Conservation (phyloP, 2,113 vertebrate genomes). For the Cololabis saira region DNA sequence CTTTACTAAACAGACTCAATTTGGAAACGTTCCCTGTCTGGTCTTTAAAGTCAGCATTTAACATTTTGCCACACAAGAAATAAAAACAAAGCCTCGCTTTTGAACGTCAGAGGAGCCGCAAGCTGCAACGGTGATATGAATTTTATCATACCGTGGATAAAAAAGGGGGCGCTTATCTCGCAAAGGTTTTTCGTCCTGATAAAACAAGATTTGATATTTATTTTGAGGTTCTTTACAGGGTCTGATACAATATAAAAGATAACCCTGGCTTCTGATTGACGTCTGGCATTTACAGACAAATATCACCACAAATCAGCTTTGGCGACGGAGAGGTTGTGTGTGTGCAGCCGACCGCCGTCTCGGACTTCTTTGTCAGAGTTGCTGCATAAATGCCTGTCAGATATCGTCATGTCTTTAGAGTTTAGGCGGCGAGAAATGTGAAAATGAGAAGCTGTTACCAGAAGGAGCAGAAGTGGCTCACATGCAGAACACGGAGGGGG, state of each 20-base stretch:
- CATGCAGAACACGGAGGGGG: neutral
- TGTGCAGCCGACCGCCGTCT: neutral
- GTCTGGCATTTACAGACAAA: slow-evolving; percentile 62
- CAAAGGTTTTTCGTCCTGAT: slow-evolving; percentile 32
- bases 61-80: neutral
- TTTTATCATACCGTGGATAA: slow-evolving; percentile 8
- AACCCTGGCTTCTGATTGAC: slow-evolving; percentile 25
- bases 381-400: neutral
- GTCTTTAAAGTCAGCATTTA: slow-evolving; percentile 3
- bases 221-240: slow-evolving; percentile 28
- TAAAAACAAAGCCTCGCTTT: slow-evolving; percentile 8
- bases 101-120: neutral
- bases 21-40: slow-evolving; percentile 6
- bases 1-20: neutral
- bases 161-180: slow-evolving; percentile 1
- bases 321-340: slow-evolving; percentile 31
- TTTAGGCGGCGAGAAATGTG: neutral
- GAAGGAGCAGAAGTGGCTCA: no score
- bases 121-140: neutral
- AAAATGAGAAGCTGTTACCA: no score
- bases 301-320: slow-evolving; percentile 45
- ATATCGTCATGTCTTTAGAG: neutral
- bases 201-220: slow-evolving; percentile 24
- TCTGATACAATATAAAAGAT: slow-evolving; percentile 30
- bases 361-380: neutral